A percentile compares a stretch with the other conserved stretches of the same genome.
These are phyloP conservation scores for Melinaea marsaeus DNA, from an alignment of 2,888 invertebrate species.

Conservation along the genomic window DNA sequence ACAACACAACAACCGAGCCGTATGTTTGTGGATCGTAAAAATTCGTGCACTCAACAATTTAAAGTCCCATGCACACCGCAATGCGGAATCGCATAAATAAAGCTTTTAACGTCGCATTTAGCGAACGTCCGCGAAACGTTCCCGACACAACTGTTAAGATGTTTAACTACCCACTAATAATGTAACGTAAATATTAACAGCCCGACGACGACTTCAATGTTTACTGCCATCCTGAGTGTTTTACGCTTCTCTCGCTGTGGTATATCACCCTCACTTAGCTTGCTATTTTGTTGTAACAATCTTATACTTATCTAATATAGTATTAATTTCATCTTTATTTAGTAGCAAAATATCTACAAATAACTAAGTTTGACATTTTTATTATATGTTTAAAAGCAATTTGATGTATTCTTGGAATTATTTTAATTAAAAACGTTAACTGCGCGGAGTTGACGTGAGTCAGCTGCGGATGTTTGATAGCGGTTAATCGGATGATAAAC, in stretches of 20 bases:
- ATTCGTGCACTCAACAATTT: neutral
- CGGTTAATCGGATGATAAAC: slow-evolving; percentile 32
- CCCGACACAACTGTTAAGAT: slow-evolving; percentile 48
- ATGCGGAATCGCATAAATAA: slow-evolving; percentile 56
- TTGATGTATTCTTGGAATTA: too few relatives aligned
- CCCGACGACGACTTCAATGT: slow-evolving; percentile 19
- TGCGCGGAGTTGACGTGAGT: slow-evolving; percentile 28
- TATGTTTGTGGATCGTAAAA: neutral
- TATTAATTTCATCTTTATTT: too few relatives aligned
- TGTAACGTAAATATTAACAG: slow-evolving; percentile 27
- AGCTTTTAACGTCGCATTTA: slow-evolving; percentile 59
- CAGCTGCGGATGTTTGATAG: slow-evolving; percentile 36
- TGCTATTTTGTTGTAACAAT: neutral
- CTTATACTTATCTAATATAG: neutral
- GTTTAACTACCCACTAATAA: slow-evolving; percentile 51
- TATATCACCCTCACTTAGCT: neutral
- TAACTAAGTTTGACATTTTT: too few relatives aligned
- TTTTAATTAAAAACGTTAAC: slow-evolving; percentile 12
- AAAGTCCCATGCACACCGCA: slow-evolving; percentile 47
- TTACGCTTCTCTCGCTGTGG: neutral
- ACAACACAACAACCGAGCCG: neutral
- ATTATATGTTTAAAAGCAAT: too few relatives aligned
- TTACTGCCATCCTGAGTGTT: slow-evolving; percentile 14
- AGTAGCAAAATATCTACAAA: too few relatives aligned
- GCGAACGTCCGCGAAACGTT: slow-evolving; percentile 53